These are phyloP conservation scores for Dascyllus trimaculatus DNA, from an alignment of 2,113 vertebrate species.

Conservation along the genomic window DNA sequence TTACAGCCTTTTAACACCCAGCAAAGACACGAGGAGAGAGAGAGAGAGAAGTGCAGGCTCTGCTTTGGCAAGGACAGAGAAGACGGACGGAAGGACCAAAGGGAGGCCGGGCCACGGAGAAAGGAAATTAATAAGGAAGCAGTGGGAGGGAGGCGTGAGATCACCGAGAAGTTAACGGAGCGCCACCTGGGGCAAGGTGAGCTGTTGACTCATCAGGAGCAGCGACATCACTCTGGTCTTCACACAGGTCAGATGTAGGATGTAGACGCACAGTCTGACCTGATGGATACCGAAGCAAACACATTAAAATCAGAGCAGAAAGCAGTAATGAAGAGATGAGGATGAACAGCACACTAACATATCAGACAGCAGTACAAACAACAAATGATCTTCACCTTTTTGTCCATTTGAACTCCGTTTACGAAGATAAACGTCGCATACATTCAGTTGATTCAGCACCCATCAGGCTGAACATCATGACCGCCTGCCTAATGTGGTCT, in stretches of 20 bases:
- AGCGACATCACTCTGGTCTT: neutral
- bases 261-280: neutral
- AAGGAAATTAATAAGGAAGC: conserved; percentile 11
- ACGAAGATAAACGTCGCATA: too few species aligned
- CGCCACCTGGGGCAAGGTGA: neutral
- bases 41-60: neutral
- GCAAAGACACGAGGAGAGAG: conserved; percentile 4
- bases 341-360: too few species aligned
- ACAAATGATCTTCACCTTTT: too few species aligned
- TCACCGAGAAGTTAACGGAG: conserved; percentile 19
- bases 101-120: neutral
- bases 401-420: too few species aligned
- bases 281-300: neutral
- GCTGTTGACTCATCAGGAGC: neutral
- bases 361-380: too few species aligned
- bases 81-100: conserved; percentile 2
- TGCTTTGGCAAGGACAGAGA: conserved; percentile 8
- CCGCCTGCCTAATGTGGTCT: too few species aligned
- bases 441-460: too few species aligned
- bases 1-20: conserved; percentile 46
- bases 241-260: neutral
- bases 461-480: too few species aligned
- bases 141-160: neutral
- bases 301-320: too few species aligned
- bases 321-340: too few species aligned